Evolutionary conservation across 2,113 vertebrate species (phyloP), one percentile per base, ranked within the genome.

Genomic region (Datnioides undecimradiatus): DNA sequence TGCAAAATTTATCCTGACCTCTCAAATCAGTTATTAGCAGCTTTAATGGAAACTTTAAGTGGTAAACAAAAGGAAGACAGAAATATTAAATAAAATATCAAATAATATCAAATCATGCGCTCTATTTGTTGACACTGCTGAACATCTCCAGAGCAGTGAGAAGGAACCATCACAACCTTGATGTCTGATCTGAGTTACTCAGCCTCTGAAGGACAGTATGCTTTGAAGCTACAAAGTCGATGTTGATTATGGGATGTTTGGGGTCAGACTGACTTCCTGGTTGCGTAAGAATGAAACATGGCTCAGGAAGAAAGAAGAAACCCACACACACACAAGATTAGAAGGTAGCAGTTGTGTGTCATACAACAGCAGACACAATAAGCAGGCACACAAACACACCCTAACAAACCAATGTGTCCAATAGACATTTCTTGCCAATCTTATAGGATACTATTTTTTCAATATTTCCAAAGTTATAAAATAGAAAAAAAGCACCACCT

Each of bases 181-280:
- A 76, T 59, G 45, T 66, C 27, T 60, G 33, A 8, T 5, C 71
- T 41, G 57, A 82, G 4, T 57, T 45, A 36, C 40, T 72, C 41
- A 79, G 10, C 33, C 33, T 60, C 45, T 62, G 68, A 80, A 27
- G 40, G 40, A 41, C 57, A 3, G 38, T 66, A 84, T 73, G 33
- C 49, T 87, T 74, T 84, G 82, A 87, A 84, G 66, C 76, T 58
- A 85, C 68, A 83, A 85, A 75, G 76, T 70, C 54, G 57, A 1
- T 29, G 46, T 58, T 77, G 23, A 63, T 60, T 73, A 66, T 49
- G 64, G 54, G 71, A 89, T 76, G 87, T 84, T 90, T 88, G 63
- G 74, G 75, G 88, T 91, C 81, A 87, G 45, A 31, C 34, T 80
- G 88, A 91, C 91, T 86, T 90, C 83, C 73, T 84, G 48, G 6